These are phyloP conservation scores for Eurytoma californica DNA, from an alignment of 2,888 invertebrate genomes.

Conservation along the genomic window DNA sequence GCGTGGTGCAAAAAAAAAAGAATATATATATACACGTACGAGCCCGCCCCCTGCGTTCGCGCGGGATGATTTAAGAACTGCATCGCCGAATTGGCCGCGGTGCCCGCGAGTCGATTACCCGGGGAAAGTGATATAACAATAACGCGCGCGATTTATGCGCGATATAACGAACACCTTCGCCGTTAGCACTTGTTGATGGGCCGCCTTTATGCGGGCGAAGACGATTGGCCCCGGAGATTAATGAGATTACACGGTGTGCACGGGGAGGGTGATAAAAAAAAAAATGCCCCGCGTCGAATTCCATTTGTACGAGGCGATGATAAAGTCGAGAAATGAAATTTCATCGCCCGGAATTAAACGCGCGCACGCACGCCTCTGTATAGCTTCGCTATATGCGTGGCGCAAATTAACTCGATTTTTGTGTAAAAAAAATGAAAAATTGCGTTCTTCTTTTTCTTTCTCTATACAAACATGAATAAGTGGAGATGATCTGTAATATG, in stretches of 20 bases:
- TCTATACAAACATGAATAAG: too few relatives aligned
- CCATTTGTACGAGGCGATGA: conserved; percentile 11
- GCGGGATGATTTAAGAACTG: conserved; percentile 45
- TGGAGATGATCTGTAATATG: too few relatives aligned
- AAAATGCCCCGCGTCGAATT: conserved; percentile 3
- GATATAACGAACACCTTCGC: conserved; percentile 38
- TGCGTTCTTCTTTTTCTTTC: too few relatives aligned
- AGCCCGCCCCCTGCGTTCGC: conserved; percentile 1
- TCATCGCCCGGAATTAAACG: conserved; percentile 20
- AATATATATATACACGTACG: conserved; percentile 8
- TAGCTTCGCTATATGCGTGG: not conserved
- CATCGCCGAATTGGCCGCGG: conserved; percentile 21
- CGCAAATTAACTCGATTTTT: not conserved
- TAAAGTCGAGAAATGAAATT: conserved; percentile 12
- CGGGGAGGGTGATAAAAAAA: not conserved
- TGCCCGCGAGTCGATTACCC: conserved; percentile 10
- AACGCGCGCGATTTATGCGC: conserved; percentile 30
- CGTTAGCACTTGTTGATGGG: conserved; percentile 4
- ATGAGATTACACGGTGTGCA: conserved; percentile 37
- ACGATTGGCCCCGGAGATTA: conserved; percentile 36
- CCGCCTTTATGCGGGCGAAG: conserved; percentile 27
- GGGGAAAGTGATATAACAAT: conserved; percentile 50
- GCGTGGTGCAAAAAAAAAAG: conserved; percentile 47
- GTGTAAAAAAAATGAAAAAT: too few relatives aligned
- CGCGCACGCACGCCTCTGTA: not conserved